These are phyloP conservation scores for Nestor notabilis DNA, from an alignment of 2,113 vertebrate genomes.

Conservation along the genomic window DNA sequence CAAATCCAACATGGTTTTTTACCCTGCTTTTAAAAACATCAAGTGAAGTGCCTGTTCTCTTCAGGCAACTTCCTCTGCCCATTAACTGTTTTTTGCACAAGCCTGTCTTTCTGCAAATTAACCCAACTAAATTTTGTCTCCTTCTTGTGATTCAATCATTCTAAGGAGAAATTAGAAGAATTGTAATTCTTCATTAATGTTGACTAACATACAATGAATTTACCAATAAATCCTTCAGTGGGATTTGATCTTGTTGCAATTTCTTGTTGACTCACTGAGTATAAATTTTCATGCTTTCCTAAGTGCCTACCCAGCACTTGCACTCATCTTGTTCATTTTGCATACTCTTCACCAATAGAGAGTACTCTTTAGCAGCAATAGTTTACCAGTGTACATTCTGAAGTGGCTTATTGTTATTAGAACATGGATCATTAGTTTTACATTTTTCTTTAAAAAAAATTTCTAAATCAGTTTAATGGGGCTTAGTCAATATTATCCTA, in stretches of 20 bases:
- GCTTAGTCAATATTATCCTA: background rate
- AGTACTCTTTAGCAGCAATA: background rate
- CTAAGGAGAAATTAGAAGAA: background rate
- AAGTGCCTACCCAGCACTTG: background rate
- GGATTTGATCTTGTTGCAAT: background rate
- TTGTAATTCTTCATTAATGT: background rate
- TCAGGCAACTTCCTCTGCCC: background rate
- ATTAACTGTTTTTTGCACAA: background rate
- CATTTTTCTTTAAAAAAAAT: background rate
- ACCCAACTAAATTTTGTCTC: background rate
- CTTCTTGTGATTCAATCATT: background rate
- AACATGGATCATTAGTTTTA: conserved; percentile 26
- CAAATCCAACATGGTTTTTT: background rate
- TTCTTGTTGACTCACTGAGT: background rate
- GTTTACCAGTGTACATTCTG: background rate
- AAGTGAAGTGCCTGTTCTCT: background rate
- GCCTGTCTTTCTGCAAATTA: background rate
- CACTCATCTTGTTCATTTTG: background rate
- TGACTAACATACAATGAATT: background rate
- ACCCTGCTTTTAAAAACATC: background rate
- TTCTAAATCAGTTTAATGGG: conserved; percentile 38
- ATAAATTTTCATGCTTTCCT: background rate
- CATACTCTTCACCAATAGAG: background rate
- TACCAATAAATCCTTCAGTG: background rate
- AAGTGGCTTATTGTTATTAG: background rate